A percentile compares a stretch with the other conserved stretches of the same genome.
Evolutionary conservation across 1,140 invertebrate species (phyloP).

Genomic region (Rhynchophorus ferrugineus): DNA sequence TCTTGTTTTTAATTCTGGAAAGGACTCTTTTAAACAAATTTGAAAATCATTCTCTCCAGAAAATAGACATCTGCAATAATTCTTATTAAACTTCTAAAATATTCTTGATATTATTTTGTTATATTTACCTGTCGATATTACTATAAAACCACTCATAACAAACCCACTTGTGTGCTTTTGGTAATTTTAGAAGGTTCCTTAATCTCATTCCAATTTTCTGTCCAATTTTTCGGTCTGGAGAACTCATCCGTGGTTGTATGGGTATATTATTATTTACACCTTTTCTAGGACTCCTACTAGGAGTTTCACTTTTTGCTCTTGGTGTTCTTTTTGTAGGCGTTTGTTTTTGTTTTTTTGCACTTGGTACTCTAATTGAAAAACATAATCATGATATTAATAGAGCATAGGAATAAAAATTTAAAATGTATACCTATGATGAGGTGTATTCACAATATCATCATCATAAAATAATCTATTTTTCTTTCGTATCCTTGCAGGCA

Average conservation of each 20-base stretch:
- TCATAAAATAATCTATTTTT: conserved; percentile 87
- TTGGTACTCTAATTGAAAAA: conserved; percentile 45
- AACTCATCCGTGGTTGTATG: conserved; percentile 42
- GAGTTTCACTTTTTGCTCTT: conserved; percentile 30
- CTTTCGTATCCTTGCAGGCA: conserved; percentile 83
- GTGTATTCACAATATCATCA: conserved; percentile 81
- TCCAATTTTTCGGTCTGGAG: conserved; percentile 68
- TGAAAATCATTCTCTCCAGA: conserved; percentile 95
- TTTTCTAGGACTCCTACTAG: conserved; percentile 38
- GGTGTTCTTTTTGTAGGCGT: conserved; percentile 45
- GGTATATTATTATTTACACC: conserved; percentile 32
- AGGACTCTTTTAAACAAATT: conserved; percentile 88
- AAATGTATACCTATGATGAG: conserved; percentile 46
- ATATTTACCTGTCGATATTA: conserved; percentile 76
- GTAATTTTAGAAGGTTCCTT: conserved; percentile 93
- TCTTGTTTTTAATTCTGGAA: conserved; percentile 83
- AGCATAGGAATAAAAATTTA: no score
- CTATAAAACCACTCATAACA: conserved; percentile 99
- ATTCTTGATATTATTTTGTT: background rate
- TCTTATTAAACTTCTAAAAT: background rate
- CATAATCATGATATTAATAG: no score
- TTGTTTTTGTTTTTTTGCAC: conserved; percentile 51
- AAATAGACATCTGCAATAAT: conserved; percentile 62
- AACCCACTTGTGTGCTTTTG: conserved; percentile 98
- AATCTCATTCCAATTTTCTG: conserved; percentile 85